phyloP scores from a whole-genome alignment of 23 tunicate species.

The Aplidium turbinatum region DNA sequence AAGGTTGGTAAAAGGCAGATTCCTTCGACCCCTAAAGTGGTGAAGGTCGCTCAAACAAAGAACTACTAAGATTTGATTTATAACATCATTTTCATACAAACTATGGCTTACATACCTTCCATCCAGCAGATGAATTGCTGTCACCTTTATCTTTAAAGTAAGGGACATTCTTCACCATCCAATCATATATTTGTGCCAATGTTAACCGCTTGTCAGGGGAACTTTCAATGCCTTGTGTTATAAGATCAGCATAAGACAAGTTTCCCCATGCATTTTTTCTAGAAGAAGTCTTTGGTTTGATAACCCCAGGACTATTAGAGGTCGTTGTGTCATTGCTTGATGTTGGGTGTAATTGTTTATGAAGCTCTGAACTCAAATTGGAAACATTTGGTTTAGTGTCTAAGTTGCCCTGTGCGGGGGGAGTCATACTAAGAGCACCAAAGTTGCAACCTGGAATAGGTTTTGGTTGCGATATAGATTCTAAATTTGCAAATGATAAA shows the following conservation, averaged over 20 bases:
- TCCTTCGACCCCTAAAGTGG: too few relatives aligned
- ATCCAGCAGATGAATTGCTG: slow-evolving; percentile 94
- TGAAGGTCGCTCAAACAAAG: too few relatives aligned
- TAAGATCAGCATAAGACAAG: slow-evolving; percentile 91
- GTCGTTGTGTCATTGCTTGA: background rate
- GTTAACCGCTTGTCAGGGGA: slow-evolving; percentile 83
- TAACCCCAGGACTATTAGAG: background rate
- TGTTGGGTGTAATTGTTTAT: too few relatives aligned
- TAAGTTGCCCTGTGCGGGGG: background rate
- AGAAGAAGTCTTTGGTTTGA: slow-evolving; percentile 64
- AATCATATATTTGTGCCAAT: slow-evolving; percentile 93
- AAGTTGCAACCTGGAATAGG: slow-evolving; percentile 1
- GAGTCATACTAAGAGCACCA: slow-evolving; percentile 1
- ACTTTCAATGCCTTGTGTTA: slow-evolving; percentile 90
- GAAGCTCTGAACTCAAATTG: background rate
- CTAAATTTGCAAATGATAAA: slow-evolving; percentile 30
- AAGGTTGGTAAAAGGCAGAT: too few relatives aligned
- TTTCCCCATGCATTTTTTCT: slow-evolving; percentile 97
- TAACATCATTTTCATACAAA: too few relatives aligned
- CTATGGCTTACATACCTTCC: slow-evolving; percentile 86
- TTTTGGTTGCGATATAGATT: slow-evolving; percentile 17
- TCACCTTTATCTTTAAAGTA: slow-evolving; percentile 97
- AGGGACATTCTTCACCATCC: slow-evolving; percentile 93
- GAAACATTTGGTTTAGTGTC: background rate
- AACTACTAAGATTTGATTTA: too few relatives aligned